Evolutionary conservation across 2,888 invertebrate species (phyloP).

Genomic region (Polietes domitor): DNA sequence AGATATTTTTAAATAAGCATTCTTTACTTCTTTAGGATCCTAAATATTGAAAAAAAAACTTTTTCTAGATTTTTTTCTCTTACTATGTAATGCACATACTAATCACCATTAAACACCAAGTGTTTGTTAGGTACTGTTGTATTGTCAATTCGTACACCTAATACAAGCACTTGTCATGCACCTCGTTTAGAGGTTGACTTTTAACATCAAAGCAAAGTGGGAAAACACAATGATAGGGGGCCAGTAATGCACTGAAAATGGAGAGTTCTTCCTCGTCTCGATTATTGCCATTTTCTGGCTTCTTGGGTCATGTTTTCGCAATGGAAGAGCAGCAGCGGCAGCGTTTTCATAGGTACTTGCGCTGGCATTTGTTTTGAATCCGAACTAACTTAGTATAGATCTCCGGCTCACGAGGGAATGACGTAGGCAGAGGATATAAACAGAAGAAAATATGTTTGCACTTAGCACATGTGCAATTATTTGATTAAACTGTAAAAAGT

Average conservation of each 20-base stretch:
- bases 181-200: constrained; percentile 56
- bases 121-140: no score
- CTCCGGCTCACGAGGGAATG: constrained; percentile 64
- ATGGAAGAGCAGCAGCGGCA: neutral
- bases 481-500: constrained; percentile 79
- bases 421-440: constrained; percentile 68
- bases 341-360: constrained; percentile 44
- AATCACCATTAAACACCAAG: no score
- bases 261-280: constrained; percentile 41
- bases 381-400: constrained; percentile 31
- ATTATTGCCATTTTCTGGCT: constrained; percentile 60
- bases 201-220: constrained; percentile 41
- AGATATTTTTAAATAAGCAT: no score
- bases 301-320: constrained; percentile 64
- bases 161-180: constrained; percentile 36
- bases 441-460: constrained; percentile 79
- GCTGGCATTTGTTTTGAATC: constrained; percentile 56
- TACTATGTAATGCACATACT: no score
- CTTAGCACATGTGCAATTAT: constrained; percentile 80
- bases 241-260: constrained; percentile 20
- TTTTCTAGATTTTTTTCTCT: no score
- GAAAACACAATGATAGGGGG: neutral
- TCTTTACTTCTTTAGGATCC: no score
- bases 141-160: neutral
- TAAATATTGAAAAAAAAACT: no score